These are phyloP conservation scores for Brachyptera risi DNA, from an alignment of 2,888 invertebrate species.

Conservation along the genomic window DNA sequence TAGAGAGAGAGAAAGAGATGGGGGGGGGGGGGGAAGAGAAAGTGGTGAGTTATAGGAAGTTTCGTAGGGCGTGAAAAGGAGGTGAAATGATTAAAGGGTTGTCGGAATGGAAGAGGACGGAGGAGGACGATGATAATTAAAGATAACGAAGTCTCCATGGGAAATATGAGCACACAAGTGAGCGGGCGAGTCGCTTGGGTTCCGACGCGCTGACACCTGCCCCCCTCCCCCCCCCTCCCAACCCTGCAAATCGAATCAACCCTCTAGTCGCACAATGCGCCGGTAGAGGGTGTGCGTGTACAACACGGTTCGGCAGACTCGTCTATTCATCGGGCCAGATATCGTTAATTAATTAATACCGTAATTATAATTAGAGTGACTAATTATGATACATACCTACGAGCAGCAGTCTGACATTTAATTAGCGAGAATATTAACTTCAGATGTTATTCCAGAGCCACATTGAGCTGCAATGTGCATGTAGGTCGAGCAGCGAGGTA, in stretches of 20 bases:
- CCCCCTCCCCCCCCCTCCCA: neutral
- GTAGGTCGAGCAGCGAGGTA: too few relatives aligned
- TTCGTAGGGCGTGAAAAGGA: conserved; percentile 15
- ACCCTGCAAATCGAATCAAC: conserved; percentile 4
- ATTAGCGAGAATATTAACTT: neutral
- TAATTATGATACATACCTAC: neutral
- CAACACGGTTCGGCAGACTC: too few relatives aligned
- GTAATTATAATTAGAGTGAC: conserved; percentile 3
- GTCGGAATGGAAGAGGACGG: conserved; percentile 13
- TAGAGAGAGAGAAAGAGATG: neutral
- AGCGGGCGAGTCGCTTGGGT: neutral
- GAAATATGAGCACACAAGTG: conserved; percentile 13
- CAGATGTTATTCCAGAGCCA: neutral
- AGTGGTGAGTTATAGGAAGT: conserved; percentile 14
- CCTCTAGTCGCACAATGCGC: too few relatives aligned
- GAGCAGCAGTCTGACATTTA: neutral
- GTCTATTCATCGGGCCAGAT: too few relatives aligned
- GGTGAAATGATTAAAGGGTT: conserved; percentile 18
- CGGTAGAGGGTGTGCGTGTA: conserved; percentile 5
- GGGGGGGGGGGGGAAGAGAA: too few relatives aligned
- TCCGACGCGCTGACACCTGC: conserved; percentile 5
- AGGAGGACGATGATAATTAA: conserved; percentile 7
- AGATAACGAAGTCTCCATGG: conserved; percentile 11
- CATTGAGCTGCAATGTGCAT: too few relatives aligned
- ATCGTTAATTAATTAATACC: too few relatives aligned